Percentiles rank a stretch among this genome's conserved stretches.
phyloP scores from a whole-genome alignment of 2,113 vertebrate species.

The Chrysochloris asiatica region DNA sequence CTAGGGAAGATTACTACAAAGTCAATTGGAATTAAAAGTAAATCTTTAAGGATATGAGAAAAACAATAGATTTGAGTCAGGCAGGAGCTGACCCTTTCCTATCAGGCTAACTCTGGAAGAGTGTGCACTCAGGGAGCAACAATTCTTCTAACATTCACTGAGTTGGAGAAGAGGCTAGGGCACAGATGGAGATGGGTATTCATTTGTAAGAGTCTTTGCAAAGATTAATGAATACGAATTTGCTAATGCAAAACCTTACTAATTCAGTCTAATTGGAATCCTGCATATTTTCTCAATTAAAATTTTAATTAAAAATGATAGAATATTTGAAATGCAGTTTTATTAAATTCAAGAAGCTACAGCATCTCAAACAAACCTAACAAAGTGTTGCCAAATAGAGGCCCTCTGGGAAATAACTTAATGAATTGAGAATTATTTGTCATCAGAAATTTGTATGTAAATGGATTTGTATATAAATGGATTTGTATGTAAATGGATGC shows the following conservation, averaged over 20 bases:
- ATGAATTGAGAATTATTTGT: constrained; percentile 75
- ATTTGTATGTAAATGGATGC: constrained; percentile 67
- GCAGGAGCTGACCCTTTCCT: constrained; percentile 10
- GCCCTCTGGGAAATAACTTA: constrained; percentile 65
- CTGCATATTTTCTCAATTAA: constrained; percentile 71
- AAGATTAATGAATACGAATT: constrained; percentile 62
- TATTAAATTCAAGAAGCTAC: constrained; percentile 59
- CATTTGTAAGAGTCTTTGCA: constrained; percentile 41
- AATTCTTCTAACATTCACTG: constrained; percentile 21
- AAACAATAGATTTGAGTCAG: constrained; percentile 38
- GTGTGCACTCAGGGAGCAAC: constrained; percentile 5
- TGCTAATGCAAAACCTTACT: constrained; percentile 54
- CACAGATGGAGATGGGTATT: constrained; percentile 55
- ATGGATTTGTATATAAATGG: constrained; percentile 74
- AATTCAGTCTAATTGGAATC: constrained; percentile 61
- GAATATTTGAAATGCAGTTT: constrained; percentile 68
- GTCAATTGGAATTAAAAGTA: not conserved
- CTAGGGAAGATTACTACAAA: constrained; percentile 10
- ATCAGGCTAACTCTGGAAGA: constrained; percentile 18
- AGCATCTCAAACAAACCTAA: constrained; percentile 55
- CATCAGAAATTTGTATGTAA: constrained; percentile 72
- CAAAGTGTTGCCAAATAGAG: constrained; percentile 66
- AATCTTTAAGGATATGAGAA: constrained; percentile 37
- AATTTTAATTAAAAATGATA: constrained; percentile 67
- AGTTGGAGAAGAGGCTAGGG: constrained; percentile 42